Evolutionary conservation across 2,797 vertebrate species (phyloP), one percentile per base, ranked within the genome.

Genomic region (Danio aesculapii): DNA sequence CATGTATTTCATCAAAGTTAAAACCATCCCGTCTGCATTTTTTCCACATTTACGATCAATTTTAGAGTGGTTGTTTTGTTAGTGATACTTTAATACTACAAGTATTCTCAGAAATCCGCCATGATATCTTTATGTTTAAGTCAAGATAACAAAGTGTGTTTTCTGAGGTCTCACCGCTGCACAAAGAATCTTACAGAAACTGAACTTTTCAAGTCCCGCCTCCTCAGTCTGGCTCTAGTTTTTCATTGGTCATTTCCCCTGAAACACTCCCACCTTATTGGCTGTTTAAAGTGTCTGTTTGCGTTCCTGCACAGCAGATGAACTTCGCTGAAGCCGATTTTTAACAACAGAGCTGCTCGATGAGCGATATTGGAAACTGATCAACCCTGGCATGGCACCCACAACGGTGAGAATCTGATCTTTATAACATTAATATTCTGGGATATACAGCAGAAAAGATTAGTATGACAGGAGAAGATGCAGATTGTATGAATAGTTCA

Each of bases 371-470:
- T 74, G 73, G 78, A 81, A 74, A 61, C 57, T 75, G 71, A 86
- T 81, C 83, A 72, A 76, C 82, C 69, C 82, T 79, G 82, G 77
- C 79, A 88, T 88, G 87, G 85, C 87, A 82, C 87, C 87, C 67
- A 88, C 86, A 11, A 85, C 85, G 85, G 87, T 88, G 77, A 84
- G 85, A 66, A 16, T 17, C 16, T 47, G 19, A 3, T 77, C 46
- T 70, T 63, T 80, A 46, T 46, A 69, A 73, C 30, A 12, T 61
- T 41, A 13, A 53, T 21, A 17, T 1, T 69, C 77, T 30, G 1
- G 39, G 43, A 58, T 21, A 77, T 14, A 50, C 49, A 10, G n/a
- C 0, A 2, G 8, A 30, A 59, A 6, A 78, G 59, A 47, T 39
- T 9, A 7, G 58, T 17, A n/a, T 46, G 11, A 11, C n/a, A 1